Evolutionary conservation across 2,113 vertebrate genomes (phyloP).

Genomic region (Bubo bubo): DNA sequence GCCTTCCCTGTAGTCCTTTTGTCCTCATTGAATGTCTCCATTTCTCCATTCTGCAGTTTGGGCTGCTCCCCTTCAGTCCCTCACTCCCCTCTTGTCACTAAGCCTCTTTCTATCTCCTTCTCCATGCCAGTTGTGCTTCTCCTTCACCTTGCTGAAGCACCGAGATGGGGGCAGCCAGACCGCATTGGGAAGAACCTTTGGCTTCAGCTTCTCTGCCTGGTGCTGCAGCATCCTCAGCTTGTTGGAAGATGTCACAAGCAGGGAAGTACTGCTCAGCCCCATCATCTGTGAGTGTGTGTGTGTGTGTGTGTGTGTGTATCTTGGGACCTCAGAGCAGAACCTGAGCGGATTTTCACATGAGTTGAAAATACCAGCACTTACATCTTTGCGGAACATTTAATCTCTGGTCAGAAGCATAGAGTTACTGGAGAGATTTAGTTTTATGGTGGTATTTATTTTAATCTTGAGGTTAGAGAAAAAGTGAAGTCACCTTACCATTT

Average conservation of each 20-base stretch:
- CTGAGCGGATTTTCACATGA: background rate
- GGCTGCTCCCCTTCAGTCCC: background rate
- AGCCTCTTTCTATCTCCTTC: background rate
- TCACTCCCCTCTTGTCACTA: accelerated
- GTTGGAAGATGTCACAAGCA: background rate
- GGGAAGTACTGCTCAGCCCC: background rate
- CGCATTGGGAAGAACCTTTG: background rate
- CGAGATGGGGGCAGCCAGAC: no score
- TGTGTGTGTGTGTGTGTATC: background rate
- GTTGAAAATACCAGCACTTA: background rate
- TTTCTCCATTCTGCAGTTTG: background rate
- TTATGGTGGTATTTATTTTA: background rate
- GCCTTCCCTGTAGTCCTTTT: background rate
- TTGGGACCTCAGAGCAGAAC: background rate
- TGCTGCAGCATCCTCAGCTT: background rate
- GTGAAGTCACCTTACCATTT: background rate
- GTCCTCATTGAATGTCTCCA: background rate
- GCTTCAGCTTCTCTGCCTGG: background rate
- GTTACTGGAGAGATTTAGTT: background rate
- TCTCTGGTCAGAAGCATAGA: background rate
- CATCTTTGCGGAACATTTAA: background rate
- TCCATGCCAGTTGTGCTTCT: background rate
- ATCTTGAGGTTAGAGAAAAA: background rate
- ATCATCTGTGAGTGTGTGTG: background rate
- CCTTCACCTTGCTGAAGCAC: background rate